These are phyloP conservation scores for Ormyrus pomaceus DNA, from an alignment of 2,888 invertebrate genomes.

Conservation along the genomic window DNA sequence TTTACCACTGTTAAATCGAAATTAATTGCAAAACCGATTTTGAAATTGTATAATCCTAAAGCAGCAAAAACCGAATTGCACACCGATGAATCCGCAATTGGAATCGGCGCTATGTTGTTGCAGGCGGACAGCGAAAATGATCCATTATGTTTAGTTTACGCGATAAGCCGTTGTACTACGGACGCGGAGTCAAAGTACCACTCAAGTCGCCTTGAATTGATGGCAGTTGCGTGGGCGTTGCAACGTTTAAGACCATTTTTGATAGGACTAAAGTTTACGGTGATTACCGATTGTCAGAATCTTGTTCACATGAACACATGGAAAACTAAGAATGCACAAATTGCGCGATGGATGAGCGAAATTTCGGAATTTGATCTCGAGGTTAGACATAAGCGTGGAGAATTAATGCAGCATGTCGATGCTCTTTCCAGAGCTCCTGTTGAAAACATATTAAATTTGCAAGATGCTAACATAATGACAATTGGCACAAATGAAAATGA, in stretches of 20 bases:
- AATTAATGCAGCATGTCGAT: background rate
- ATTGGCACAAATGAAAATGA: constrained; percentile 37
- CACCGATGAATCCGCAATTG: constrained; percentile 54
- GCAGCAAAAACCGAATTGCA: constrained; percentile 49
- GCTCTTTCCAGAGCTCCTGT: background rate
- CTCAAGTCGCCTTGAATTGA: constrained; percentile 61
- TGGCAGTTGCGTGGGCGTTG: constrained; percentile 43
- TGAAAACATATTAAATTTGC: background rate
- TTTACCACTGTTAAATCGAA: constrained; percentile 20
- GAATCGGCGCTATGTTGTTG: constrained; percentile 56
- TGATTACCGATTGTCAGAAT: constrained; percentile 60
- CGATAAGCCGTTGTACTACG: constrained; percentile 42
- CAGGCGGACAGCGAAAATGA: constrained; percentile 40
- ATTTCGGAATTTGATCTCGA: background rate
- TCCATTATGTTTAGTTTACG: constrained; percentile 43
- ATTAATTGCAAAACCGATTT: constrained; percentile 10
- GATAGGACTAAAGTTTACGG: constrained; percentile 56
- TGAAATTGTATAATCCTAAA: constrained; percentile 26
- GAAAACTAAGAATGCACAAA: constrained; percentile 57
- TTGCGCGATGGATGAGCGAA: constrained; percentile 38
- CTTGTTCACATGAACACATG: constrained; percentile 56
- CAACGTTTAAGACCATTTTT: constrained; percentile 54
- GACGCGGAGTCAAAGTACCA: constrained; percentile 57
- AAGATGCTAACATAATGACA: background rate
- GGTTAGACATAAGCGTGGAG: background rate